Base-by-base conservation (phyloP, 2,797 vertebrate genomes). In the Pachyuromys duprasi region DNA sequence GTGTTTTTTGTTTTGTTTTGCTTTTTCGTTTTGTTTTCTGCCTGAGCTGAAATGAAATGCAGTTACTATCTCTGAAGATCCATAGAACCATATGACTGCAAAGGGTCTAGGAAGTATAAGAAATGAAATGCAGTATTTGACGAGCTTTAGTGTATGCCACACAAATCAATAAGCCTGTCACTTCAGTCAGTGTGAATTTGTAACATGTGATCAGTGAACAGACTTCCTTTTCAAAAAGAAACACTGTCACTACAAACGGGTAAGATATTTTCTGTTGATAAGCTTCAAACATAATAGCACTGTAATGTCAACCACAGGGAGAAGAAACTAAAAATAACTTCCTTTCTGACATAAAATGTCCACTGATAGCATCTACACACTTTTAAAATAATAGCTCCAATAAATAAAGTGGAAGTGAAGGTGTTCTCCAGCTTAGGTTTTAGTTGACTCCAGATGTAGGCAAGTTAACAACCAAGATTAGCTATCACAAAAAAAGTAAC, bases 221-320 rank as follows among this genome's bases (percentile, higher is more conserved):
- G 17, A 15, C 45, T 93, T 84, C 70, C 18, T 84, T 84, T 33
- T 13, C 22, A 67, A 33, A 67, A 42, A 53, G 42, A 67, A 84
- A 49, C 60, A 67, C 13, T 33, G 17, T n/a, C 5, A 1, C 15
- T 24, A 22, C 63, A 67, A 67, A 53, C 82, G n/a, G 53, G 42
- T 86, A 67, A 6, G 69, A 91, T 39, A n/a, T 33, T 89, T 79
- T 95, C 70, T 49, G 31, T 76, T 72, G 89, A 63, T 15, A 80
- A 94, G 11, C 81, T 49, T 49, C 49, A 65, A 87, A 55, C 13
- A 55, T 5, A n/a, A 93, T 86, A 91, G 55, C 55, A 82, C 49
- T 42, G 39, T 0, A 33, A 26, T 86, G 22, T 86, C 90, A 96
- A 63, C 4, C 5, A 63, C 42, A 89, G 69, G 39, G 84, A 7